Percentiles rank a stretch among this genome's conserved stretches.
Conservation (phyloP, 2,888 invertebrate species). For the Metacarcinus magister region DNA sequence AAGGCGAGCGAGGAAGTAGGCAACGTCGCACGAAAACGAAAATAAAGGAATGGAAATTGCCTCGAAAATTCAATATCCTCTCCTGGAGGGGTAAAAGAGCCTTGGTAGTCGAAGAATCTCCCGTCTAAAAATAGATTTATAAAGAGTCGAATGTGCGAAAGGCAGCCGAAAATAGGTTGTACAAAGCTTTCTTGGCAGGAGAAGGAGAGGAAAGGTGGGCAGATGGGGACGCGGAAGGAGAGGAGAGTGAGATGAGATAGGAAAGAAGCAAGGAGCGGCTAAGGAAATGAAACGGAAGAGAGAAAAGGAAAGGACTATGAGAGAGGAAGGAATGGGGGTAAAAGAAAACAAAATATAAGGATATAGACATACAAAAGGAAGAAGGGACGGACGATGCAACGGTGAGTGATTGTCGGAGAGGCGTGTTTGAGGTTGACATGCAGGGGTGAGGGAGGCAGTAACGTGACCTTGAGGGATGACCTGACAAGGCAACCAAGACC, state of each 20-base stretch:
- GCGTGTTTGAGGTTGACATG: neutral
- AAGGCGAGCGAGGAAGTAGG: slow-evolving; percentile 61
- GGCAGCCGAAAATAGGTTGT: neutral
- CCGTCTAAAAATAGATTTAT: slow-evolving; percentile 22
- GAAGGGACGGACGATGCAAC: neutral
- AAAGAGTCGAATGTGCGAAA: neutral
- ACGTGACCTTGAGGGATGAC: neutral
- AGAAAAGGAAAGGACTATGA: neutral
- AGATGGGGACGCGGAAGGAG: neutral
- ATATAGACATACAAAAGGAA: slow-evolving; percentile 13
- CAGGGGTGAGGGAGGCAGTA: neutral
- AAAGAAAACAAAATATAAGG: neutral
- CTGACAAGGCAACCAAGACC: neutral
- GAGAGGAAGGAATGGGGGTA: neutral
- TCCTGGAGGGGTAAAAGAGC: neutral
- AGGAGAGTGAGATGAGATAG: neutral
- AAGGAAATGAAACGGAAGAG: neutral
- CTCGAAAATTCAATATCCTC: slow-evolving; percentile 66
- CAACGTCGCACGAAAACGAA: slow-evolving; percentile 65
- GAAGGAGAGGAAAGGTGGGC: neutral
- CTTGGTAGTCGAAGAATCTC: slow-evolving; percentile 6
- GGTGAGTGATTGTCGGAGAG: neutral
- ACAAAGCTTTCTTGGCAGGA: neutral
- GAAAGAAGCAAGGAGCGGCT: neutral
- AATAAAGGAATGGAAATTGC: slow-evolving; percentile 66